These are phyloP conservation scores for Aplysina aerophoba DNA, from an alignment of 37 sponge, comb jelly and placozoan species.

Conservation along the genomic window DNA sequence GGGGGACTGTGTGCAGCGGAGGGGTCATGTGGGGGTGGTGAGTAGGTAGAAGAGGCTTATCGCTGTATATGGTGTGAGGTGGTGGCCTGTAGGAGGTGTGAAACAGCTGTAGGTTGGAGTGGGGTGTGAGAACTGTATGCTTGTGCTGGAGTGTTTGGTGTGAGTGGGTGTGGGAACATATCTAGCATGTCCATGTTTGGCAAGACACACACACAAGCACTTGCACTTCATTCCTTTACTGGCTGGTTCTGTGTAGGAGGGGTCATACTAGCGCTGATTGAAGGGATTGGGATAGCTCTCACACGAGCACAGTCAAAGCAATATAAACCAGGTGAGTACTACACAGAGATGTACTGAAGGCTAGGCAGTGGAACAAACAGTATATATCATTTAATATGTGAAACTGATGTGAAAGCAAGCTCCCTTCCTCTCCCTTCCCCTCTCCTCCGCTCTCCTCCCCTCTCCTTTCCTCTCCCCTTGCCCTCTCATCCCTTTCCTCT, in stretches of 20 bases:
- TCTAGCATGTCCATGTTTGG: neutral
- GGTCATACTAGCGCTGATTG: constrained; percentile 90
- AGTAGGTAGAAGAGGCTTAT: no score
- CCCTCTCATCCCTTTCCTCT: neutral
- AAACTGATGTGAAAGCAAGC: no score
- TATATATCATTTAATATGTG: neutral
- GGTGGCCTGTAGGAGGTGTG: no score
- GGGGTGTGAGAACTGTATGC: no score
- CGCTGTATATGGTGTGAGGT: no score
- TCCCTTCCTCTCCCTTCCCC: neutral
- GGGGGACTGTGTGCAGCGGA: no score
- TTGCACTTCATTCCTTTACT: neutral
- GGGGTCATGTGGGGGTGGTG: no score
- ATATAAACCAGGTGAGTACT: constrained; percentile 83
- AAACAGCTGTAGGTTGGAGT: no score
- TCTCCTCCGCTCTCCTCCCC: no score
- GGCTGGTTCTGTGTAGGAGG: constrained; percentile 66
- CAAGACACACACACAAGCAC: constrained; percentile 28
- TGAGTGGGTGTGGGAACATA: no score
- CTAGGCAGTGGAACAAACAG: neutral
- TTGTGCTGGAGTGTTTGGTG: no score
- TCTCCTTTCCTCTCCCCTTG: no score
- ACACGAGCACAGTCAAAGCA: constrained; percentile 77
- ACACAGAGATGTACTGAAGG: neutral
- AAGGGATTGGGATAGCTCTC: constrained; percentile 87